Evolutionary conservation across 2,888 invertebrate genomes (phyloP), one percentile per base, ranked within the genome.

Genomic region (Troides helena): DNA sequence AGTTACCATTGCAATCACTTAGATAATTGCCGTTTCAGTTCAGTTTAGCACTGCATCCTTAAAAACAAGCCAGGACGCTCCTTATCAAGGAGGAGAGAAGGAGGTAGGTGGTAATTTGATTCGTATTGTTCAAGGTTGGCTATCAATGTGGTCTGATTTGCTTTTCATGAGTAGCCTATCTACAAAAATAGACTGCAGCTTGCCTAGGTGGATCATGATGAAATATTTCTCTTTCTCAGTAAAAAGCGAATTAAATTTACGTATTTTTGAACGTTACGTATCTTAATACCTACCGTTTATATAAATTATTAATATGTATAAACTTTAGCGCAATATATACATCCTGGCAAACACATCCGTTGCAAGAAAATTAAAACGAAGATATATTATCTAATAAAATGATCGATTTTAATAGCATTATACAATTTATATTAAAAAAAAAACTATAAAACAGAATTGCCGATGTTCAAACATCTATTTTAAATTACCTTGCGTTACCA

Each of bases 321-420:
- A 64, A 59, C 53, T 63, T 63, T 63, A 64, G 59, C 68, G 62
- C 50, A 56, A 68, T n/a, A 67, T 25, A 59, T 43, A 67, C 67
- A 68, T 71, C 68, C 65, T 58, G 63, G 36, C 65, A 43, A 61
- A 57, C 71, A 69, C 69, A 67, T 69, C 69, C 67, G 62, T 67
- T 65, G 69, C 62, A 69, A 57, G 58, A 60, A 67, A 69, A 57
- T 65, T 69, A 58, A 69, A 61, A 14, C 25, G 50, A 56, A 46
- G 59, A 64, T 68, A 68, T 64, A 68, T 59, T 68, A 63, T 68
- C 63, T 59, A 64, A 64, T 60, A 64, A 64, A 68, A 60, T 17
- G n/a, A 59, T 36, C 68, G 39, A 59, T 39, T 25, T 68, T 64
- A 53, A 64, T 68, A n/a, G 67, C 62, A 59, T 68, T 64, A 63